A percentile compares a stretch with the other conserved stretches of the same genome.
Conservation (phyloP, 2,888 invertebrate species). For the Conus canariensis region DNA sequence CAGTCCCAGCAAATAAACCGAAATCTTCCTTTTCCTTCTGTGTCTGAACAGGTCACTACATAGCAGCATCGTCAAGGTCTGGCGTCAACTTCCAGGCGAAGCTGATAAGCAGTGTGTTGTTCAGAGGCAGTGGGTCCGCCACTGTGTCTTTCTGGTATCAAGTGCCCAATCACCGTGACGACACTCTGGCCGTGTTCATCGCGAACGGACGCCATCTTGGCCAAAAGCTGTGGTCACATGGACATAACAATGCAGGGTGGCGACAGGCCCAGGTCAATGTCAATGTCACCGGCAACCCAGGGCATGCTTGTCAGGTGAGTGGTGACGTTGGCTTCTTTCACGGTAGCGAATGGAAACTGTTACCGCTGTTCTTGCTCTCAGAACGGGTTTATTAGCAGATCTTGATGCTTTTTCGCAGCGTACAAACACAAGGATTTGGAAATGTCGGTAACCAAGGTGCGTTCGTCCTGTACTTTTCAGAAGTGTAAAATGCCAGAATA, state of each 20-base stretch:
- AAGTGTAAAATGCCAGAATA: too few relatives aligned
- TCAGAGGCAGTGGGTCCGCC: neutral
- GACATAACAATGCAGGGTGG: neutral
- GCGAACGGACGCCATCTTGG: neutral
- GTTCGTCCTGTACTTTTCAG: too few relatives aligned
- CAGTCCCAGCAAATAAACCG: neutral
- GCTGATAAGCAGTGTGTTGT: neutral
- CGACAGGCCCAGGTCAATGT: neutral
- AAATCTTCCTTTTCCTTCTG: neutral
- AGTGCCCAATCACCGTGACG: neutral
- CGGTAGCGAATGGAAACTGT: too few relatives aligned
- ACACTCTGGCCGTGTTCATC: neutral
- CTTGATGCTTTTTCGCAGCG: too few relatives aligned
- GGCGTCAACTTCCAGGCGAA: neutral
- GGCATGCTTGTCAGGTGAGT: neutral
- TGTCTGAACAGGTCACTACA: neutral
- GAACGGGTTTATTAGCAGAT: too few relatives aligned
- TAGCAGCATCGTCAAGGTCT: neutral
- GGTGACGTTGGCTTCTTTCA: too few relatives aligned
- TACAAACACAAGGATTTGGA: too few relatives aligned
- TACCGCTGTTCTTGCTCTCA: neutral
- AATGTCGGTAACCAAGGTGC: too few relatives aligned
- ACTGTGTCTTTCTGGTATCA: slow-evolving; percentile 25
- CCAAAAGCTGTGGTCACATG: neutral
- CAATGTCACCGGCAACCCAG: neutral